Conservation (phyloP, 1,140 invertebrate genomes). For the Drosophila albomicans region DNA sequence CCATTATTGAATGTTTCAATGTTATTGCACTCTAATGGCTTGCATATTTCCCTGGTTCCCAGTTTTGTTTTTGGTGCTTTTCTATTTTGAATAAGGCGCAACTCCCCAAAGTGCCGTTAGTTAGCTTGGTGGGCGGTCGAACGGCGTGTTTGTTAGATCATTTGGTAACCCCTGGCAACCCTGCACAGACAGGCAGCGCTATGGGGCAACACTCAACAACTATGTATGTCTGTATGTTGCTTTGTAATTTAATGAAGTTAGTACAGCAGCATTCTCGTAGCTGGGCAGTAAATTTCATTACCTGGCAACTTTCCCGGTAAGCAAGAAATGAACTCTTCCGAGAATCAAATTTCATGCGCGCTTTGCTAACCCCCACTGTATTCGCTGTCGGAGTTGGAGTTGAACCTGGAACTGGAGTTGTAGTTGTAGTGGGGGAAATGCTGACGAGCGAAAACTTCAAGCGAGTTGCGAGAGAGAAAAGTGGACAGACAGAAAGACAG, state of each 20-base stretch:
- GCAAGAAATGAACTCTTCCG: conserved; percentile 76
- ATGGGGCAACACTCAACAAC: conserved; percentile 11
- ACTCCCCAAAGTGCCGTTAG: conserved; percentile 51
- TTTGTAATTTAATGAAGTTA: conserved; percentile 58
- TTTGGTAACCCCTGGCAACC: conserved; percentile 54
- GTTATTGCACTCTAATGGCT: conserved; percentile 66
- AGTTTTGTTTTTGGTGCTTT: conserved; percentile 33
- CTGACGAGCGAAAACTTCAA: conserved; percentile 46
- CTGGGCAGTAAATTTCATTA: conserved; percentile 62
- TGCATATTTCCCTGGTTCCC: conserved; percentile 27
- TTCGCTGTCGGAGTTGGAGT: conserved; percentile 8
- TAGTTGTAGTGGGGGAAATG: conserved; percentile 32
- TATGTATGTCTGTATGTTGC: conserved; percentile 12
- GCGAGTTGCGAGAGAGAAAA: conserved; percentile 12
- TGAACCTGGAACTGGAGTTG: conserved; percentile 10
- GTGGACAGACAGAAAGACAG: conserved; percentile 6
- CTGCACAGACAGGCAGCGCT: conserved; percentile 13
- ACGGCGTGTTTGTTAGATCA: conserved; percentile 27
- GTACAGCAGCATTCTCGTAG: conserved; percentile 39
- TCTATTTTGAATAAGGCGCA: conserved; percentile 28
- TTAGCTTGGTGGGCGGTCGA: conserved; percentile 42
- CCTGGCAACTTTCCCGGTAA: conserved; percentile 54
- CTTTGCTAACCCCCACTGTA: conserved; percentile 56
- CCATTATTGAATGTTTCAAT: conserved; percentile 65
- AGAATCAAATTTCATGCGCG: conserved; percentile 80